phyloP scores from a whole-genome alignment of 2,113 vertebrate genomes.

The Cynocephalus volans region DNA sequence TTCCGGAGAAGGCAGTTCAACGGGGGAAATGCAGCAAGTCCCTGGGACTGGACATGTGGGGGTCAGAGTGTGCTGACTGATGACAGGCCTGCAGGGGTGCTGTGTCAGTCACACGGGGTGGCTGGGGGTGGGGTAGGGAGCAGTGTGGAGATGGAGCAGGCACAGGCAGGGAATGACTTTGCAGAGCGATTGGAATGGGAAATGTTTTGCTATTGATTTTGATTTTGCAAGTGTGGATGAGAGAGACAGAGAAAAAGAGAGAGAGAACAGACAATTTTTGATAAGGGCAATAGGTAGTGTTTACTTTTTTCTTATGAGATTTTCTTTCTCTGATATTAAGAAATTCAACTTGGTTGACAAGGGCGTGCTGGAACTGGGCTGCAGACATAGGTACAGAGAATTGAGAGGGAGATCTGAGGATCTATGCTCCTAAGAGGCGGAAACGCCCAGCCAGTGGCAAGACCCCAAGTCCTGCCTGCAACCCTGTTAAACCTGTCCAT shows the following conservation, averaged over 20 bases:
- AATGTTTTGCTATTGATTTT: neutral
- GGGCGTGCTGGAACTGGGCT: neutral
- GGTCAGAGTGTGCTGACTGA: neutral
- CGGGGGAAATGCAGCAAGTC: neutral
- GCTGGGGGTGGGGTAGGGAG: neutral
- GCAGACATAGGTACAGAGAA: neutral
- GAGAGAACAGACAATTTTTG: neutral
- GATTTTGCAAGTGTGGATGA: neutral
- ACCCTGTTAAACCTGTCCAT: neutral
- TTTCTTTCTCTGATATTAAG: neutral
- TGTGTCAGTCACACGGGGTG: accelerated
- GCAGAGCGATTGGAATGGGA: neutral
- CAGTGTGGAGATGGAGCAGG: neutral
- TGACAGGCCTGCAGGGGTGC: neutral
- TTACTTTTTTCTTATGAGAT: slow-evolving; percentile 1
- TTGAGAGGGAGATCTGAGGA: neutral
- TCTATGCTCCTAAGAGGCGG: neutral
- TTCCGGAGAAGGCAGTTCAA: neutral
- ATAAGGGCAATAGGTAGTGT: neutral
- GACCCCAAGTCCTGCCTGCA: neutral
- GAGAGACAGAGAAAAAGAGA: neutral
- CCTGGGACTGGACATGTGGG: accelerated
- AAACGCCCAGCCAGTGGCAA: neutral
- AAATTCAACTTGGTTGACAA: neutral
- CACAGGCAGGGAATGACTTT: too few species aligned